Percentiles rank a stretch among this genome's conserved stretches.
These are phyloP conservation scores for Euthynnus affinis DNA, from an alignment of 2,797 vertebrate species.

Conservation along the genomic window DNA sequence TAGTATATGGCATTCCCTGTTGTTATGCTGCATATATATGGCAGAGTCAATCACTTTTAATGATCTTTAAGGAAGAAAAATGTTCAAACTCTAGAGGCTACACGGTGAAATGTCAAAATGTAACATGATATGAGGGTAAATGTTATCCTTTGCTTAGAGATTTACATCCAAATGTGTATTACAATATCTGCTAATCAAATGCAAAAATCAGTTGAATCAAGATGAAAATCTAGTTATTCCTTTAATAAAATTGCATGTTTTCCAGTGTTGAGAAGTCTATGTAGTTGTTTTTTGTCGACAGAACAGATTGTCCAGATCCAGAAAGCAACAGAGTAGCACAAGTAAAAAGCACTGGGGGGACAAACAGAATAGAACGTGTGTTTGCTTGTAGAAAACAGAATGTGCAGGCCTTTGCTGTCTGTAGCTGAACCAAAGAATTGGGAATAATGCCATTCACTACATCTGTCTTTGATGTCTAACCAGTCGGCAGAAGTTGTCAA, in stretches of 20 bases:
- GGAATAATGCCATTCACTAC: conserved; percentile 50
- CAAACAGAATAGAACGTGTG: conserved; percentile 21
- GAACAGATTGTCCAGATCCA: not conserved
- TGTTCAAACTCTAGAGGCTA: not conserved
- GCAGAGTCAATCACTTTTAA: not conserved
- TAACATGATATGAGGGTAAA: not conserved
- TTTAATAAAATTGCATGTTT: not conserved
- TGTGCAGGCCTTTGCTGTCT: conserved; percentile 17
- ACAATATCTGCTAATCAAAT: conserved; percentile 7
- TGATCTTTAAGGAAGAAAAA: conserved; percentile 1
- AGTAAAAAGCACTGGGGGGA: conserved; percentile 5
- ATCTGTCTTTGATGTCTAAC: conserved; percentile 70
- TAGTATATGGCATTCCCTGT: not conserved
- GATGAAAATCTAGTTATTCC: conserved; percentile 1
- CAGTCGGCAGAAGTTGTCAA: conserved; percentile 59
- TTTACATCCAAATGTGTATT: conserved; percentile 1
- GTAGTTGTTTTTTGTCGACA: conserved; percentile 1
- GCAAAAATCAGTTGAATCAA: not conserved
- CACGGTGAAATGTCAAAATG: not conserved
- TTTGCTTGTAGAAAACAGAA: conserved; percentile 34
- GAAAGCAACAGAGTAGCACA: conserved; percentile 20
- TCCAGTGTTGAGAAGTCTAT: not conserved
- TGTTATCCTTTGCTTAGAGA: not conserved
- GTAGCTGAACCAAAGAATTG: conserved; percentile 43
- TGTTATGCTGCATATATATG: not conserved